Evolutionary conservation across 2,797 vertebrate genomes (phyloP).

Genomic region (Catamblyrhynchus diadema): DNA sequence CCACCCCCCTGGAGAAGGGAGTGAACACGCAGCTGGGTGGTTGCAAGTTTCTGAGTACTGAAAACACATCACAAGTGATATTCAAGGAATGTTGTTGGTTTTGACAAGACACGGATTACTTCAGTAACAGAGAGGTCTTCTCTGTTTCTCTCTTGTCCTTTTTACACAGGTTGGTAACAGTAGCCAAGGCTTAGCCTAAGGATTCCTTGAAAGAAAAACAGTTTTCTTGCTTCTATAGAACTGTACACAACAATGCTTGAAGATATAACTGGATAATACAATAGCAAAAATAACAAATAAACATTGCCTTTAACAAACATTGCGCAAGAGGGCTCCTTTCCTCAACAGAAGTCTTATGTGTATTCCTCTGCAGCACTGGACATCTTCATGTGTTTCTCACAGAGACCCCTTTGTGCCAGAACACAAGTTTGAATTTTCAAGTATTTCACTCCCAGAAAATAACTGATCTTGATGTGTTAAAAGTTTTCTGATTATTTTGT

Average conservation of each 20-base stretch:
- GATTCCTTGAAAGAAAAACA: background rate
- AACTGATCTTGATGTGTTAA: background rate
- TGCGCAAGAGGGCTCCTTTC: background rate
- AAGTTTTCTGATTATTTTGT: background rate
- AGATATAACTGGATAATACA: background rate
- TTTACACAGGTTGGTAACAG: background rate
- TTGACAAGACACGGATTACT: background rate
- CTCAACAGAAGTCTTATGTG: background rate
- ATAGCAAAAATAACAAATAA: background rate
- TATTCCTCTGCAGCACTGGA: background rate
- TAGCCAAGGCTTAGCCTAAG: background rate
- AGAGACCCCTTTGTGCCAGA: background rate
- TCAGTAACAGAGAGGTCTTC: background rate
- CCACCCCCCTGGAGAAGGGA: background rate
- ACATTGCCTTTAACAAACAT: background rate
- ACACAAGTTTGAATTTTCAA: background rate
- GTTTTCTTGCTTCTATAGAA: background rate
- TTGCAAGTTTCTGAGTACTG: background rate
- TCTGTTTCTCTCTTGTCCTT: background rate
- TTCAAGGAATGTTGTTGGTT: background rate
- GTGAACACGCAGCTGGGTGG: background rate
- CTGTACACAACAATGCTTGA: background rate
- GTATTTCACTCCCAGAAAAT: background rate
- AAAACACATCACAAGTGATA: background rate
- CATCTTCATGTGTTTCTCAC: background rate